Evolutionary conservation across 2,797 vertebrate species (phyloP).

Genomic region (Poecilia velifera): DNA sequence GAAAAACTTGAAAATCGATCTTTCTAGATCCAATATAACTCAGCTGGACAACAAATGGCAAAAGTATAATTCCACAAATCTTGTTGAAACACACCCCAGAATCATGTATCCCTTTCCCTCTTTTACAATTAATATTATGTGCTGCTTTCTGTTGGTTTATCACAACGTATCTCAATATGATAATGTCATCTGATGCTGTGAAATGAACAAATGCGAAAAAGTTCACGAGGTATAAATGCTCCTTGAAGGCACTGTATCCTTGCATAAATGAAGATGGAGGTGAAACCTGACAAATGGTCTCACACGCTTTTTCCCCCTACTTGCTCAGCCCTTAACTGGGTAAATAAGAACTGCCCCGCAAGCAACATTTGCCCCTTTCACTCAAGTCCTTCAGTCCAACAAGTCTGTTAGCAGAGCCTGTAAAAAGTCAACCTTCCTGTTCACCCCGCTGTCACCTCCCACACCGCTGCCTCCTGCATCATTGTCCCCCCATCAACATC

Average conservation of each 20-base stretch:
- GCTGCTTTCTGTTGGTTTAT: background rate
- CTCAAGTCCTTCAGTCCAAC: constrained; percentile 35
- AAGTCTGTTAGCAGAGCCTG: constrained; percentile 44
- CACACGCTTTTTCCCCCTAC: background rate
- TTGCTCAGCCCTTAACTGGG: constrained; percentile 7
- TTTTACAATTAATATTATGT: background rate
- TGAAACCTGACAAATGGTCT: constrained; percentile 1
- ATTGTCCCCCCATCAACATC: constrained; percentile 73
- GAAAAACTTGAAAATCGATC: background rate
- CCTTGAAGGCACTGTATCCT: background rate
- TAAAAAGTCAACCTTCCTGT: constrained; percentile 52
- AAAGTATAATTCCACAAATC: background rate
- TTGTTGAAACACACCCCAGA: background rate
- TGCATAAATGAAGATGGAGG: constrained; percentile 1
- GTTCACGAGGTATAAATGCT: background rate
- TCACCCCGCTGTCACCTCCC: constrained; percentile 71
- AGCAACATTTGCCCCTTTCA: constrained; percentile 39
- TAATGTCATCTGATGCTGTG: background rate
- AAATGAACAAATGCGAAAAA: background rate
- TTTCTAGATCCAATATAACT: background rate
- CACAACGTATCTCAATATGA: background rate
- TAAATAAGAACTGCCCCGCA: constrained; percentile 22
- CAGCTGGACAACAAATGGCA: background rate
- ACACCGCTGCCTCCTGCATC: constrained; percentile 71
- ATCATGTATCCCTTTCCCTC: background rate